A percentile compares a stretch with the other conserved stretches of the same genome.
Conservation (phyloP, 2,888 invertebrate species). For the Xestia ashworthii region DNA sequence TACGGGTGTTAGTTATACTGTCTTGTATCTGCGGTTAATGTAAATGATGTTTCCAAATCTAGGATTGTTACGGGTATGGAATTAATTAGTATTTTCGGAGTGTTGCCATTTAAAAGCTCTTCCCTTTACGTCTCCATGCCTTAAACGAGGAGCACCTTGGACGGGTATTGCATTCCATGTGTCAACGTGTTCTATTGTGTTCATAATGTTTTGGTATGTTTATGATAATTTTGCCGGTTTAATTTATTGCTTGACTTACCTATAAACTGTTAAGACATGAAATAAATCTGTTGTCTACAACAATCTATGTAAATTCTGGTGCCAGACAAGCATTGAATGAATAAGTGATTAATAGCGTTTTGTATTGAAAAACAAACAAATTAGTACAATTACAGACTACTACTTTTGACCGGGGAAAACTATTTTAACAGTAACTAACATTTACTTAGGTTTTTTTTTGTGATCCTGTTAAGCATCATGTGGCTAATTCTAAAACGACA, state of each 20-base stretch:
- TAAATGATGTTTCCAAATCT: constrained; percentile 8
- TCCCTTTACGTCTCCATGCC: constrained; percentile 7
- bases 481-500: too few relatives aligned
- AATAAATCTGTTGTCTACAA: constrained; percentile 41
- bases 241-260: constrained; percentile 32
- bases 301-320: constrained; percentile 37
- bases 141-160: not conserved
- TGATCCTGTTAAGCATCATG: too few relatives aligned
- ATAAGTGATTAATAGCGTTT: not conserved
- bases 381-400: not conserved
- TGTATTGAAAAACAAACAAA: not conserved
- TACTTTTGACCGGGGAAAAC: too few relatives aligned
- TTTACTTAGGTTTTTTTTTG: too few relatives aligned
- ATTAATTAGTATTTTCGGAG: constrained; percentile 31
- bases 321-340: constrained; percentile 9
- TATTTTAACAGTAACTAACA: too few relatives aligned
- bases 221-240: constrained; percentile 35
- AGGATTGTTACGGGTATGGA: not conserved
- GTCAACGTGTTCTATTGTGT: constrained; percentile 44
- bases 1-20: not conserved
- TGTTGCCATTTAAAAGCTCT: not conserved
- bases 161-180: constrained; percentile 32
- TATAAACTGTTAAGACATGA: constrained; percentile 20
- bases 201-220: constrained; percentile 23
- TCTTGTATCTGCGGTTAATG: not conserved